Evolutionary conservation across 2,888 invertebrate species (phyloP), one percentile per base, ranked within the genome.

Genomic region (Pheosia gnoma): DNA sequence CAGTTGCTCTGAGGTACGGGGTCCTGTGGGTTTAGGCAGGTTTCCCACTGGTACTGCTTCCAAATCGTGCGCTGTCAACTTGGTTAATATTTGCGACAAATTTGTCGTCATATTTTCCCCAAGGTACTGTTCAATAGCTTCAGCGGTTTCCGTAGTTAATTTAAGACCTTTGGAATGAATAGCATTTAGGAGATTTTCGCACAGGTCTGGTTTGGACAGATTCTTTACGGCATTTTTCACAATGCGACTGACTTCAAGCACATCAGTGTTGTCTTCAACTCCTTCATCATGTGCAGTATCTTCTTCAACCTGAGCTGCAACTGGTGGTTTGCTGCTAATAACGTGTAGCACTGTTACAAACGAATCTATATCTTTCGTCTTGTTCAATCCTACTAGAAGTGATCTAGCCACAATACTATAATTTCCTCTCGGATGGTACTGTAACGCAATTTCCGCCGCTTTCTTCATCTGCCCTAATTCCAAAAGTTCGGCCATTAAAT

Each of bases 131-230:
- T 96, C 95, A 45, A 97, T 88, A 13, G 86, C 87, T 75, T 96
- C 95, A 0, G 96, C 96, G 54, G 94, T 85, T 3, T 86, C 80
- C 41, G 94, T 95, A 39, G 94, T 95, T 41, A 97, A 95, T 57
- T 95, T 94, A 25, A 97, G 79, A 0, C 97, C 97, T 77, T 95
- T 94, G 4, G 94, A 86, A n/a, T 95, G 91, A 49, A 97, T 78
- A 36, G 89, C 92, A 59, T 87, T 78, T 0, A 96, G 83, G 4
- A 96, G 86, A 49, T 88, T 80, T 67, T 94, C 93, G 54, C 94
- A 82, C 9, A 90, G 77, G n/a, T 89, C 83, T 45, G 94, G 90
- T n/a, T 94, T 88, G 0, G 81, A 71, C 4, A 94, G 82, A 53
- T 88, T 87, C 59, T 85, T 86, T 0, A 94, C 85, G 5, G 95